Conservation (phyloP, 2,113 vertebrate genomes). For the Polyodon spathula region DNA sequence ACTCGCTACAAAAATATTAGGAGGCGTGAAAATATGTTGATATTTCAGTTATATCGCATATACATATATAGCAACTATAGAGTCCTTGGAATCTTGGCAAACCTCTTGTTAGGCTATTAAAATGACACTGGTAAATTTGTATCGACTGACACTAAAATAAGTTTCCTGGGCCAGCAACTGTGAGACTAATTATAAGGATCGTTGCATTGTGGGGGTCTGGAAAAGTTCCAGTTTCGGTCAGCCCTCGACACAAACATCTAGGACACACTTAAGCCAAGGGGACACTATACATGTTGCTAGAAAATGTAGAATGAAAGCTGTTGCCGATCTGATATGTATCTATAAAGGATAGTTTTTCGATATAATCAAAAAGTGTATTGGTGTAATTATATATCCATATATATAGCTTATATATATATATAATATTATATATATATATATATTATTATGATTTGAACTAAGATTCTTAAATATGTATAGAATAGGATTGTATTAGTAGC, state of each 20-base stretch:
- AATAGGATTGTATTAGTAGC: no score
- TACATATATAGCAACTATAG: constrained; percentile 2
- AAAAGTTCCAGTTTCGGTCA: constrained; percentile 15
- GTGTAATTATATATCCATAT: no score
- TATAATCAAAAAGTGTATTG: no score
- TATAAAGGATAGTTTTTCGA: no score
- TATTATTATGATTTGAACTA: no score
- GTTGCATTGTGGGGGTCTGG: constrained; percentile 13
- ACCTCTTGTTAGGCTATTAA: constrained; percentile 13
- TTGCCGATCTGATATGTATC: no score
- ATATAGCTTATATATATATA: no score
- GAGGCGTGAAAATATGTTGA: constrained; percentile 1
- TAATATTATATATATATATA: no score
- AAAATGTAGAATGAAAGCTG: no score
- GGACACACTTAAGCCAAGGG: background rate
- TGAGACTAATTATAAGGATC: constrained; percentile 4
- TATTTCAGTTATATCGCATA: constrained; percentile 1
- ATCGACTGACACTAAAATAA: constrained; percentile 6
- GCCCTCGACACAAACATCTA: constrained; percentile 8
- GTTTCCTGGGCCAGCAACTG: constrained; percentile 10
- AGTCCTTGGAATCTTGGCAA: constrained; percentile 23
- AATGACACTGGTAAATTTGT: constrained; percentile 23
- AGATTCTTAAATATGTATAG: no score
- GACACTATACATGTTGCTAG: no score
- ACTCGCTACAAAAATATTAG: no score